These are phyloP conservation scores for Bungarus multicinctus DNA, from an alignment of 2,113 vertebrate species.

Conservation along the genomic window DNA sequence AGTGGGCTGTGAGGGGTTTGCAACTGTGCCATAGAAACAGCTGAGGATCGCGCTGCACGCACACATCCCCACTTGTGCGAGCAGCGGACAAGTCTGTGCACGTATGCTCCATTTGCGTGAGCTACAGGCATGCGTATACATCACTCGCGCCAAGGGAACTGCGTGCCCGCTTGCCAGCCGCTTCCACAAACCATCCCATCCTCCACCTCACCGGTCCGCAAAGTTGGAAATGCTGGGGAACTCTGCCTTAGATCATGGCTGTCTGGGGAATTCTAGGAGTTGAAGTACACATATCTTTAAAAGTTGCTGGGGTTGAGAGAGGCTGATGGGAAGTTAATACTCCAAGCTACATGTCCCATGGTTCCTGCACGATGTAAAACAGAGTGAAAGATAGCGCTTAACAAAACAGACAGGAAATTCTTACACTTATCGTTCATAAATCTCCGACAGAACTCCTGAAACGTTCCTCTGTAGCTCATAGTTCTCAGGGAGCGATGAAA, in stretches of 20 bases:
- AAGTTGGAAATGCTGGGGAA: too few species aligned
- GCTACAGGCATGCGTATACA: too few species aligned
- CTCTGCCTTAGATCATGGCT: neutral
- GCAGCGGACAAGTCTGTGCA: too few species aligned
- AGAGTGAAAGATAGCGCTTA: constrained; percentile 22
- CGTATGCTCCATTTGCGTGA: too few species aligned
- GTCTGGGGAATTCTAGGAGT: neutral
- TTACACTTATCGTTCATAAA: constrained; percentile 98
- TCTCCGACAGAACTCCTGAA: constrained; percentile 95
- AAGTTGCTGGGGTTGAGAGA: neutral
- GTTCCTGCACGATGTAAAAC: constrained; percentile 34
- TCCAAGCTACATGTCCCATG: neutral
- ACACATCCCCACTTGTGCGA: too few species aligned
- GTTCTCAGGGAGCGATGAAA: constrained; percentile 96
- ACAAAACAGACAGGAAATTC: constrained; percentile 52
- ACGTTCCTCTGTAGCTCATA: constrained; percentile 98
- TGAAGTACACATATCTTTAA: neutral
- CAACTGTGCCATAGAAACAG: too few species aligned
- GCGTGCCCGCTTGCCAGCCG: too few species aligned
- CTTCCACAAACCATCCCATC: too few species aligned
- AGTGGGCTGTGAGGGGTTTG: too few species aligned
- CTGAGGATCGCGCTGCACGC: too few species aligned
- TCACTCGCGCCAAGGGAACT: too few species aligned
- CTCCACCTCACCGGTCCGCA: too few species aligned
- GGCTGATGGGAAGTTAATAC: neutral